Evolutionary conservation across 2,113 vertebrate genomes (phyloP).

Genomic region (Mellivora capensis): DNA sequence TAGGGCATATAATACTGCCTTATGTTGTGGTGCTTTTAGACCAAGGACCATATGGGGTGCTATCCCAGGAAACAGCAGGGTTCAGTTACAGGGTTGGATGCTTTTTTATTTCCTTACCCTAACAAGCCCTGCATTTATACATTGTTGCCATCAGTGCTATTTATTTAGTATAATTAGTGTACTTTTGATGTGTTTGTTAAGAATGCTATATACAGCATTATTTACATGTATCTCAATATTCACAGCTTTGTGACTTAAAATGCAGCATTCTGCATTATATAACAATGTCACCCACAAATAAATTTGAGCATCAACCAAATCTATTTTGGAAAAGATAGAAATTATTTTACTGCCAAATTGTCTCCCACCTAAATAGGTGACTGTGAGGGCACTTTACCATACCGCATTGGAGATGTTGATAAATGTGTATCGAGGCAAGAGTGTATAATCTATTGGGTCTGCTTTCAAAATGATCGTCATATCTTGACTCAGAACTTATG

Average conservation of each 20-base stretch:
- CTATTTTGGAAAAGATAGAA: background rate
- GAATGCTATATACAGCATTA: background rate
- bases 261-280: background rate
- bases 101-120: background rate
- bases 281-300: background rate
- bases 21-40: background rate
- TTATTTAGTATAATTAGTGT: conserved; percentile 21
- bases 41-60: background rate
- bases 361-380: background rate
- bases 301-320: background rate
- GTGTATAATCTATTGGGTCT: rapidly evolving
- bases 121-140: background rate
- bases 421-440: background rate
- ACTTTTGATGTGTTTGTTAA: background rate
- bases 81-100: background rate
- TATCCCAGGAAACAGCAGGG: conserved; percentile 51
- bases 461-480: background rate
- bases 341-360: background rate
- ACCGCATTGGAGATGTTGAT: background rate
- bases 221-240: background rate
- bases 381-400: background rate
- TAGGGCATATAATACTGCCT: background rate
- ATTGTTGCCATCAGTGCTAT: background rate
- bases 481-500: background rate
- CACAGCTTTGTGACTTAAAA: background rate